phyloP scores from a whole-genome alignment of 2,797 vertebrate species.

The Channallabes apus region DNA sequence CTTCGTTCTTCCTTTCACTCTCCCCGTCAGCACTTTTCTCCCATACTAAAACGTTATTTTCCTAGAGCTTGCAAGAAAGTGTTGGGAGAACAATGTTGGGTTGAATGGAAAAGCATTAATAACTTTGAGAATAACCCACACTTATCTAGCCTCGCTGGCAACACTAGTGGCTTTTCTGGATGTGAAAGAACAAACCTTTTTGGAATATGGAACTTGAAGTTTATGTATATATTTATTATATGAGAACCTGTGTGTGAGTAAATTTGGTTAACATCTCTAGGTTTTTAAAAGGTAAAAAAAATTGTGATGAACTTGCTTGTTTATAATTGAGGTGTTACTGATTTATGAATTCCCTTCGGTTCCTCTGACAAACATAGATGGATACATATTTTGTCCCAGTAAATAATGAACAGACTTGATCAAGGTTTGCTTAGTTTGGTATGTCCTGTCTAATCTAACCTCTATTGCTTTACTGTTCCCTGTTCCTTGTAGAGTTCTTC shows the following conservation, averaged over 20 bases:
- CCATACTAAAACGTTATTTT: slow-evolving; percentile 43
- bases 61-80: slow-evolving; percentile 31
- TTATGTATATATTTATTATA: no score
- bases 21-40: slow-evolving; percentile 47
- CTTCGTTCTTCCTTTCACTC: slow-evolving; percentile 40
- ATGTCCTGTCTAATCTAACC: background rate
- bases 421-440: slow-evolving; percentile 9
- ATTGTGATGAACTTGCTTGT: background rate
- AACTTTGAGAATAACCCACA: slow-evolving; percentile 51
- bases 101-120: slow-evolving; percentile 57
- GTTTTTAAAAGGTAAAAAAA: background rate
- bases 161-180: slow-evolving; percentile 46
- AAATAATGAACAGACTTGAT: slow-evolving; percentile 1
- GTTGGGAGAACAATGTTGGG: slow-evolving; percentile 47
- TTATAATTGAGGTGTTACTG: background rate
- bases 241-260: no score
- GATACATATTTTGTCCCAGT: background rate
- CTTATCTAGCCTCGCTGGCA: slow-evolving; percentile 37
- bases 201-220: slow-evolving; percentile 36
- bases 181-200: background rate
- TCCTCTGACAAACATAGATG: no score
- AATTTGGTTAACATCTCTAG: background rate
- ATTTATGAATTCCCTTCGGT: background rate
- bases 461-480: background rate
- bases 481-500: slow-evolving; percentile 84